Base-by-base conservation (phyloP, 2,888 invertebrate genomes). In the Pseudococcus longispinus region DNA sequence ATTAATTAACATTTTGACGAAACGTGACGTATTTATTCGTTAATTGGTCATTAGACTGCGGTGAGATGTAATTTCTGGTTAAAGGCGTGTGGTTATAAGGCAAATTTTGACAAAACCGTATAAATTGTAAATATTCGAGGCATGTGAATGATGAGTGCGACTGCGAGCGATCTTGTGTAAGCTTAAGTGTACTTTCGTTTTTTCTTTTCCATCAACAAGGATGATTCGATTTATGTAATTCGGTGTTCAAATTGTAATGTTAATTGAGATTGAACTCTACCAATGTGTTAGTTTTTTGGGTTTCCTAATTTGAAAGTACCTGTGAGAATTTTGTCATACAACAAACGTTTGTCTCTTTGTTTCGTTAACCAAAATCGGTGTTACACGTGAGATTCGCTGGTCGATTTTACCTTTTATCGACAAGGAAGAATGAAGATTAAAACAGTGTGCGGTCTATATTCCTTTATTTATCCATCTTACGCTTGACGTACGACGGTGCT, bases 361-460 rank as follows among this genome's bases (percentile, higher is more conserved):
- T 65, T 70, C 15, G 70, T 70, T 70, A 18, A 70, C 70, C 70
- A 32, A 70, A 32, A 70, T 70, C 70, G 13, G 15, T 70, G 29
- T 8, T 18, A 37, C 70, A 1, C 11, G 18, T 26, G 18, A 29
- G 29, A 29, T 70, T 29, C 18, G 42, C 77, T 23, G 37, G 13
- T 42, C 42, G 32, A 42, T 80, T 37, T 42, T 37, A 37, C 37
- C 37, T 37, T 37, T 37, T 13, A 80, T 42, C 77, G 20, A 80
- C 42, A 20, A 80, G 42, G 77, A 42, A 20, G 77, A 80, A 42
- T 15, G 32, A n/a, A n/a, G 8, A n/a, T 37, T 37, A 37, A 5
- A 37, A 37, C 77, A 42, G 77, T 80, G 77, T 80, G 77, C 77
- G 77, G 77, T 80, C 77, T 80, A 42, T 42, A 80, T 80, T 80